Base-by-base conservation (phyloP, 1,140 invertebrate genomes). In the Eueides isabella region DNA sequence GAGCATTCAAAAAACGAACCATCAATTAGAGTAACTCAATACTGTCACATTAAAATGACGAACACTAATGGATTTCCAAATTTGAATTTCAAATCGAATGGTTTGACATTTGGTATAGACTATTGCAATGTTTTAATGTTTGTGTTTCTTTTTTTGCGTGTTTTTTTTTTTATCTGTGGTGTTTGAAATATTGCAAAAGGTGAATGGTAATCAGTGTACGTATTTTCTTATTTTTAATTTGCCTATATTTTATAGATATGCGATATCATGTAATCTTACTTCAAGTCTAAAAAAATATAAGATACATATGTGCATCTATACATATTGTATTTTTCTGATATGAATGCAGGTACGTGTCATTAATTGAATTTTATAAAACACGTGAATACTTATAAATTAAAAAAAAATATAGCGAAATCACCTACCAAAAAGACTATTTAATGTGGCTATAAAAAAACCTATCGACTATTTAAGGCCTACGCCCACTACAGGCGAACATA, bases 21-120 rank as follows among this genome's bases (percentile, higher is more conserved):
- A 90, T 92, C 90, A 91, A 92, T 92, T 91, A 90, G 89, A 87
- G 90, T 92, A 92, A 92, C 90, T 92, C 87, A 89, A 92, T 92
- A 91, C 88, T 91, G 90, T 92, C 90, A 91, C 88, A 92, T 92
- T 92, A 89, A 92, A 88, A 91, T 91, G 88, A 91, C 88, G 87
- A 90, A 80, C 88, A 87, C 88, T 92, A 92, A 92, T 92, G 90
- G 90, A 92, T 88, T 85, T 88, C 84, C 85, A 83, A 89, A 92
- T 92, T 90, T 92, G 90, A 92, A 92, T 86, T 92, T 85, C 87
- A 90, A 91, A 88, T 85, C 82, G 82, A 82, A 86, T 84, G 77
- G 82, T 84, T 88, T 82, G 84, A 77, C 74, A 81, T 81, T n/a
- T 75, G 78, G 66, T 64, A 68, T 31, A 71, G 73, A 71, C 61